Conservation (phyloP, 2,797 vertebrate species). For the Acomys russatus region DNA sequence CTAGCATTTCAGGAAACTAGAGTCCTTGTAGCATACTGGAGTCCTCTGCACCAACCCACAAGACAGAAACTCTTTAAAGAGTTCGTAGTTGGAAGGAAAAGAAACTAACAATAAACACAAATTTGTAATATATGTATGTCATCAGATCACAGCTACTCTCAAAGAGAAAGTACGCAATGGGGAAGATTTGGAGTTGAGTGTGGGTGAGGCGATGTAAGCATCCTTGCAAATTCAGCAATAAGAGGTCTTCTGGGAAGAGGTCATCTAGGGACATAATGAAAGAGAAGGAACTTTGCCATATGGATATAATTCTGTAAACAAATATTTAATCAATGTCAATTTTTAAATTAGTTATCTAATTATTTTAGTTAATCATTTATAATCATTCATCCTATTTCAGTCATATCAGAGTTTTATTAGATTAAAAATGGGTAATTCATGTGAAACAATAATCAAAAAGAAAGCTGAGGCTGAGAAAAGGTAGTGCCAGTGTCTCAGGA, state of each 20-base stretch:
- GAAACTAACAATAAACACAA: conserved; percentile 13
- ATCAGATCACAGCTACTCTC: background rate
- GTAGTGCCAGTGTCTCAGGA: background rate
- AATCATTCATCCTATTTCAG: conserved; percentile 41
- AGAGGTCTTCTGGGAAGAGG: background rate
- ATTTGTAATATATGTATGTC: background rate
- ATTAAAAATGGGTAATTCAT: conserved; percentile 28
- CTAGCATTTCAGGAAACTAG: conserved; percentile 5
- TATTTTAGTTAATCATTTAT: background rate
- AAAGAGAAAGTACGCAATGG: background rate
- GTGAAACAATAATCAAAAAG: conserved; percentile 38
- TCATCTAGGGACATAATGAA: background rate
- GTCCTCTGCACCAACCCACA: background rate
- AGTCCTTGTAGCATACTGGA: background rate
- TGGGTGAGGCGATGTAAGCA: background rate
- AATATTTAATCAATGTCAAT: conserved; percentile 2
- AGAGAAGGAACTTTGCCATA: background rate
- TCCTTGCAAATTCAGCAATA: background rate
- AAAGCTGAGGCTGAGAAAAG: background rate
- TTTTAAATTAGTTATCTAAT: background rate
- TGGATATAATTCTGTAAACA: conserved; percentile 2
- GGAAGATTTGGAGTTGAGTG: background rate
- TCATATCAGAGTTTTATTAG: background rate
- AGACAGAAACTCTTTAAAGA: background rate
- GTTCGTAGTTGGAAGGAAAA: background rate